phyloP scores from a whole-genome alignment of 2,797 vertebrate species.

The Enoplosus armatus region DNA sequence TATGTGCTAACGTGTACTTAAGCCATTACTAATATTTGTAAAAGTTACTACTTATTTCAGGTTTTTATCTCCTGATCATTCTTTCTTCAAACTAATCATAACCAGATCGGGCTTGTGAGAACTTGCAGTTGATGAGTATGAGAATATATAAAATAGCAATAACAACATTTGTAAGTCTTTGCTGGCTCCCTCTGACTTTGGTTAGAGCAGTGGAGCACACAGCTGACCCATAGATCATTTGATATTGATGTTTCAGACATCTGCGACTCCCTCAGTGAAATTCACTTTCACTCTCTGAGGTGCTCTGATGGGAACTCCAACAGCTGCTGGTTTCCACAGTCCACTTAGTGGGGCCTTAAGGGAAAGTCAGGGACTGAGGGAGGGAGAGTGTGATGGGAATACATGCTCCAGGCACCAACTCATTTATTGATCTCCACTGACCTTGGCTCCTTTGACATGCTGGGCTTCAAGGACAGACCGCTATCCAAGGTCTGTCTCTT shows the following conservation, averaged over 20 bases:
- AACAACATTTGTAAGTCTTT: background rate
- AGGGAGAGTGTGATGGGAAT: constrained; percentile 52
- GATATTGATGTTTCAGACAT: constrained; percentile 65
- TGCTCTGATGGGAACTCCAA: constrained; percentile 74
- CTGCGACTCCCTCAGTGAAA: constrained; percentile 42
- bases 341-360: constrained; percentile 50
- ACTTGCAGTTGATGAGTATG: background rate
- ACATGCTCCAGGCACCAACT: constrained; percentile 50
- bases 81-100: background rate
- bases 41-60: background rate
- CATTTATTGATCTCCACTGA: constrained; percentile 75
- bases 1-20: background rate
- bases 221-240: constrained; percentile 55
- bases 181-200: constrained; percentile 24
- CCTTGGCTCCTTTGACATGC: constrained; percentile 61
- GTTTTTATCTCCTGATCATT: background rate
- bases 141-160: background rate
- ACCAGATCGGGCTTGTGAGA: background rate
- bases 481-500: constrained; percentile 34
- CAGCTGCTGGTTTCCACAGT: constrained; percentile 77
- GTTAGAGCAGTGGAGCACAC: constrained; percentile 19
- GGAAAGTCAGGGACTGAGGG: constrained; percentile 48
- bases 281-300: constrained; percentile 56
- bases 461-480: constrained; percentile 53
- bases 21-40: background rate